Base-by-base conservation (phyloP, 2,113 vertebrate species). In the Rhodinocichla rosea region DNA sequence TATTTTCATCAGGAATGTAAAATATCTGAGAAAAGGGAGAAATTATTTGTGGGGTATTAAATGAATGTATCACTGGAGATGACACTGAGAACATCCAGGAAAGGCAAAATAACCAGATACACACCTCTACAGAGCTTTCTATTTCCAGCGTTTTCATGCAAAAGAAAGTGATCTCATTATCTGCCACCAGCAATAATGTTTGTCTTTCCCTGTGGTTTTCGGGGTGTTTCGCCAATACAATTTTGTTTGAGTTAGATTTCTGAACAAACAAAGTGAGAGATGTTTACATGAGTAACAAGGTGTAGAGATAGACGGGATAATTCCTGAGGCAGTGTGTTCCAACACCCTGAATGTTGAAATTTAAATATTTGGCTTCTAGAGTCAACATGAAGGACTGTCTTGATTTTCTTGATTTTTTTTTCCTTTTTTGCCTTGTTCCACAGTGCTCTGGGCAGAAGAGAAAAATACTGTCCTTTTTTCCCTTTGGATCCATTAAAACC, bases 231-330 rank as follows among this genome's bases (percentile, higher is more conserved):
- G 69, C 39, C 67, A 64, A 15, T 85, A 87, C 28, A 70, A 74
- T 64, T 97, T 82, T 96, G 92, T 97, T 97, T 95, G 86, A 96
- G 56, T 92, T 78, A 94, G 85, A 89, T 97, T 91, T 92, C 62
- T 94, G 93, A 96, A 82, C 76, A 95, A 97, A 76, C 77, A 85
- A 91, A 96, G 78, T 45, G 70, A 94, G 88, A 92, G 87, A 47
- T 86, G 73, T 96, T 97, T 93, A 95, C 56, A 62, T 2, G 30
- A 83, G 68, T 95, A 80, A 74, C 83, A 86, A 89, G 89, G 57
- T 86, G 60, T 89, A 81, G 85, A 78, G 92, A 70, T 93, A 83
- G 93, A 85, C 71, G 27, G 70, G 82, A 10, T 88, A 83, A 80
- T 93, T 95, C 73, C 93, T 39, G 30, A 77, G 86, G 83, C 52